Conservation (phyloP, 2,113 vertebrate genomes). For the Chamaetylas fuelleborni region DNA sequence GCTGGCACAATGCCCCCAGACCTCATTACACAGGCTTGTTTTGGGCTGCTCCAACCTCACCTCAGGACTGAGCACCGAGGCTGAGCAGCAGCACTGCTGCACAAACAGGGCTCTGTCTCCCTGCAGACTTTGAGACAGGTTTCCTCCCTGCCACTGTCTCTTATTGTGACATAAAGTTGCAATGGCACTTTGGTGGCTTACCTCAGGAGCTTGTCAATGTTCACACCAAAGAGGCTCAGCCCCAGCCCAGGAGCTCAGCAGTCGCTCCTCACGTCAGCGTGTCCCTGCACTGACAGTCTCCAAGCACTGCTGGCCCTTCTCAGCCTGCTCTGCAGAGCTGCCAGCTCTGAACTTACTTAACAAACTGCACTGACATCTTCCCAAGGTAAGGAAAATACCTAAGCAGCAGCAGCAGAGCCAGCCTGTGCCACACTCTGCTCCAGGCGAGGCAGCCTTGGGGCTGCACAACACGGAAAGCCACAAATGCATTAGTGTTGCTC, state of each 20-base stretch:
- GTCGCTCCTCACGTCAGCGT: rapidly evolving
- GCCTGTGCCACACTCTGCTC: rapidly evolving
- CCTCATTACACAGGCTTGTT: background rate
- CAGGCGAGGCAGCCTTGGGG: rapidly evolving
- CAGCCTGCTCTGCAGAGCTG: background rate
- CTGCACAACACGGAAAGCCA: background rate
- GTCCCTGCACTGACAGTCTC: too few relatives aligned
- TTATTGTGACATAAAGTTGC: background rate
- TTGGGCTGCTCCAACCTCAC: background rate
- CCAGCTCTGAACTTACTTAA: background rate
- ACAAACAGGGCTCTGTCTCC: rapidly evolving
- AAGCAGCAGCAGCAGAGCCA: background rate
- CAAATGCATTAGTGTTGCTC: background rate
- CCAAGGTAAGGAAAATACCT: rapidly evolving
- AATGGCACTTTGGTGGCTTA: background rate
- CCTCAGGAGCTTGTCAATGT: rapidly evolving
- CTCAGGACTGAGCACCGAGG: background rate
- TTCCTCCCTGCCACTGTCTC: background rate
- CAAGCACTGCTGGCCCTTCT: background rate
- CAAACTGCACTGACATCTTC: background rate
- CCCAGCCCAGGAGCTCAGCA: rapidly evolving
- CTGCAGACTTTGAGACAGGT: background rate
- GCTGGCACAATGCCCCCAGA: background rate
- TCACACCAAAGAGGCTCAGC: rapidly evolving
- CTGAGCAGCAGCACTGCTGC: background rate